Percentiles rank a stretch among this genome's conserved stretches.
Evolutionary conservation across 2,797 vertebrate species (phyloP).

Genomic region (Percopsis omiscomaycus): DNA sequence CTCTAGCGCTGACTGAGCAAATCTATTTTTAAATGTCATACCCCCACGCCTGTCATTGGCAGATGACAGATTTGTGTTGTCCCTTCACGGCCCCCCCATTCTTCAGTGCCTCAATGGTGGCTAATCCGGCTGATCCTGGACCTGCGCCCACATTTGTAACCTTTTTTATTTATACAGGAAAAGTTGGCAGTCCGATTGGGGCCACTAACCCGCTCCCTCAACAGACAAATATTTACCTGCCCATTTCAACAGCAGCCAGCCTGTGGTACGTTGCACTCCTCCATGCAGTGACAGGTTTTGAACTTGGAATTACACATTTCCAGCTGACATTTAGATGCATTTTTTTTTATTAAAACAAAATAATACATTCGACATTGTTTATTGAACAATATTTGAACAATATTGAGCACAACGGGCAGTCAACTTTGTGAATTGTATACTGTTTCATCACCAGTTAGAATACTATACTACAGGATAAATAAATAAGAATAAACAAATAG

Average conservation of each 20-base stretch:
- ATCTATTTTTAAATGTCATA: slow-evolving; percentile 17
- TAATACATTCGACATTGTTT: no score
- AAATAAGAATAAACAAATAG: no score
- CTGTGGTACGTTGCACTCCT: slow-evolving; percentile 34
- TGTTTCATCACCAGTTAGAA: no score
- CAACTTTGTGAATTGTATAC: no score
- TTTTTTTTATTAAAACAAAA: no score
- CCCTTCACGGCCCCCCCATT: neutral
- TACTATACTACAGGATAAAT: no score
- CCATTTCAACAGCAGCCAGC: slow-evolving; percentile 57
- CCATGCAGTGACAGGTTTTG: neutral
- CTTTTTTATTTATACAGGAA: no score
- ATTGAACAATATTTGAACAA: no score
- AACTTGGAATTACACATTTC: no score
- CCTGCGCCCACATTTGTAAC: no score
- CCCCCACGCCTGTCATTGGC: neutral
- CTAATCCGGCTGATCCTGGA: neutral
- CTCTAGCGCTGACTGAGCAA: slow-evolving; percentile 13
- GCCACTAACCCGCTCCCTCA: slow-evolving; percentile 37
- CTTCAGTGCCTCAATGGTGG: neutral
- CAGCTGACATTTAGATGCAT: no score
- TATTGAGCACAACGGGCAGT: no score
- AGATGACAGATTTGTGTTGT: slow-evolving; percentile 1
- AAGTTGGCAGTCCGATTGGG: slow-evolving; percentile 18
- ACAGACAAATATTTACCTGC: slow-evolving; percentile 76